Evolutionary conservation across 2,888 invertebrate genomes (phyloP).

Genomic region (Rhyacophila evoluta): DNA sequence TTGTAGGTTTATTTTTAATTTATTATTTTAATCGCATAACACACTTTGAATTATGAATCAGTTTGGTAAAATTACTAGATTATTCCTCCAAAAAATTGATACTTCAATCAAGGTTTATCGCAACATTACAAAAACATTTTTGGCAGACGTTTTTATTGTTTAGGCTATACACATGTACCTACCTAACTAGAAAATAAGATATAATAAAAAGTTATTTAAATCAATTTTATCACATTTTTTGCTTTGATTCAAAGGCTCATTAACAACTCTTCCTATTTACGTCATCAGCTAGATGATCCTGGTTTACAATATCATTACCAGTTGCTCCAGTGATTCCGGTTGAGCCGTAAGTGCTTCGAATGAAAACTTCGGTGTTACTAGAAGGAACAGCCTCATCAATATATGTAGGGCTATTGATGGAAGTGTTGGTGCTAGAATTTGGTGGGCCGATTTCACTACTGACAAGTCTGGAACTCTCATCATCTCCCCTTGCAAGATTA

Average conservation of each 20-base stretch:
- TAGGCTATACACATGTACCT: background rate
- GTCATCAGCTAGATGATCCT: constrained; percentile 11
- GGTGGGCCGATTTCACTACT: constrained; percentile 59
- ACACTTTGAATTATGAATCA: too few species aligned
- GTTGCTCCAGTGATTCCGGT: constrained; percentile 61
- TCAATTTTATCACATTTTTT: constrained; percentile 32
- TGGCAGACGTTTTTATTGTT: background rate
- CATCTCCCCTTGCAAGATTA: constrained; percentile 77
- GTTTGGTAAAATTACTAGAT: too few species aligned
- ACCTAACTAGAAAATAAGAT: background rate
- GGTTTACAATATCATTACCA: constrained; percentile 48
- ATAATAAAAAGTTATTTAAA: background rate
- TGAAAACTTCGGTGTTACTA: constrained; percentile 54
- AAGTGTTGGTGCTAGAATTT: constrained; percentile 63
- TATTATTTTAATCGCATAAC: too few species aligned
- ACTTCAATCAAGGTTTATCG: background rate
- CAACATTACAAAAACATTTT: background rate
- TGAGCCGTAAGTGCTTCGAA: constrained; percentile 64
- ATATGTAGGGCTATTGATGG: constrained; percentile 56
- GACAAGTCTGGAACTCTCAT: constrained; percentile 70
- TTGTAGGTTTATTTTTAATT: too few species aligned
- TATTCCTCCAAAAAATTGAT: background rate
- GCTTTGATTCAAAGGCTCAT: constrained; percentile 27
- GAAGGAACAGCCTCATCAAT: constrained; percentile 57
- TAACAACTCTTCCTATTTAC: constrained; percentile 46